phyloP scores from a whole-genome alignment of 2,888 invertebrate genomes.

The Drosophila neutralis region DNA sequence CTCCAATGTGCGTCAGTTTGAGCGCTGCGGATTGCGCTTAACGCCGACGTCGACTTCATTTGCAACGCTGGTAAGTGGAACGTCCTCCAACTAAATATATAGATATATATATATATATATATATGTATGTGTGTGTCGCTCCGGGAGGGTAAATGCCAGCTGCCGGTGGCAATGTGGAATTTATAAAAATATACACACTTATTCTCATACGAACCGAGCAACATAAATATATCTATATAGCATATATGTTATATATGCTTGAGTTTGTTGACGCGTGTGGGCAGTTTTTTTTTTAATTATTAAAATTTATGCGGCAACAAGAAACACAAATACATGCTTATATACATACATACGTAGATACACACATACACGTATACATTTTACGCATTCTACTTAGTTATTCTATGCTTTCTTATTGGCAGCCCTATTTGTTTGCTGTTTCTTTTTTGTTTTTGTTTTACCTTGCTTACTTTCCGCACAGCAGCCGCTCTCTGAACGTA shows the following conservation, averaged over 20 bases:
- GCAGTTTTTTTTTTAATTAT: conserved; percentile 54
- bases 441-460: conserved; percentile 25
- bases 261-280: conserved; percentile 33
- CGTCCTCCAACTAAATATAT: conserved; percentile 34
- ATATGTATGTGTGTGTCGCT: conserved; percentile 36
- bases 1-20: conserved; percentile 84
- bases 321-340: conserved; percentile 7
- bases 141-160: conserved; percentile 58
- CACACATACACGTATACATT: conserved; percentile 5
- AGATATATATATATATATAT: neutral
- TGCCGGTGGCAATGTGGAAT: conserved; percentile 39
- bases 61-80: conserved; percentile 68
- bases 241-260: conserved; percentile 28
- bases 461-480: conserved; percentile 14
- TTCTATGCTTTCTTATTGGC: conserved; percentile 29
- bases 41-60: conserved; percentile 72
- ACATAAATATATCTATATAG: conserved; percentile 8
- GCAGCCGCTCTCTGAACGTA: conserved; percentile 21
- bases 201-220: conserved; percentile 24
- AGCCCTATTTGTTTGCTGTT: conserved; percentile 24
- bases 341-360: conserved; percentile 4
- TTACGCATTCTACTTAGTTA: conserved; percentile 33
- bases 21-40: conserved; percentile 81
- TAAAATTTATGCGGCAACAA: conserved; percentile 59
- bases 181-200: conserved; percentile 63